phyloP scores from a whole-genome alignment of 2,113 vertebrate genomes.

The Myxocyprinus asiaticus region DNA sequence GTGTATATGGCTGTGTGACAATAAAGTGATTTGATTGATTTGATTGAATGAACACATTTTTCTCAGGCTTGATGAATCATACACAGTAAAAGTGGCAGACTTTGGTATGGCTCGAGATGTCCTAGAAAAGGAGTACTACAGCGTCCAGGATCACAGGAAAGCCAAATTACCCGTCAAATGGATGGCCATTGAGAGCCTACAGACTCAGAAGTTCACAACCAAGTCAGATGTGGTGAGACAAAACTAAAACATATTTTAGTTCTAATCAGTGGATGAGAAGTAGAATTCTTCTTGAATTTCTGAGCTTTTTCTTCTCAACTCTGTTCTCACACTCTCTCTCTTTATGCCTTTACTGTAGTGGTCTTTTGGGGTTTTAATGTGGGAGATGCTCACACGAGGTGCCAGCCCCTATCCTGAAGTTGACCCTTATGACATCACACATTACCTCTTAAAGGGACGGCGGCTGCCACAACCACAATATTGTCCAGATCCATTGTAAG shows the following conservation, averaged over 20 bases:
- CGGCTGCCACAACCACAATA: slow-evolving; percentile 89
- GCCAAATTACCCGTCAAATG: slow-evolving; percentile 93
- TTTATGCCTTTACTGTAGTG: slow-evolving; percentile 72
- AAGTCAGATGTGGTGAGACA: slow-evolving; percentile 92
- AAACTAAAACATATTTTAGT: background rate
- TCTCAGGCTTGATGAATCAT: slow-evolving; percentile 87
- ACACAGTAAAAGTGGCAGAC: slow-evolving; percentile 94
- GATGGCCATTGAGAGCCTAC: slow-evolving; percentile 97
- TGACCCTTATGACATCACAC: slow-evolving; percentile 89
- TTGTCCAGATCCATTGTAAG: slow-evolving; percentile 90
- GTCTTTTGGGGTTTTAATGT: slow-evolving; percentile 93
- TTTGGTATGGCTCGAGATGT: slow-evolving; percentile 92
- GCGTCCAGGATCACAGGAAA: slow-evolving; percentile 80
- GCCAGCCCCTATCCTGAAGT: slow-evolving; percentile 87
- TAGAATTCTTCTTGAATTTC: background rate
- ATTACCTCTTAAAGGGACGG: slow-evolving; percentile 84
- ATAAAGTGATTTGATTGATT: too few species aligned
- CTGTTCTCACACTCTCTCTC: slow-evolving; percentile 9
- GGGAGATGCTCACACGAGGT: slow-evolving; percentile 94
- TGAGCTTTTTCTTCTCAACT: background rate
- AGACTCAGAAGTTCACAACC: slow-evolving; percentile 93
- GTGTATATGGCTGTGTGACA: too few species aligned
- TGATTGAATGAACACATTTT: too few species aligned
- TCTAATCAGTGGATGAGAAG: background rate
- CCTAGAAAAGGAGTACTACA: slow-evolving; percentile 95